Evolutionary conservation across 2,797 vertebrate genomes (phyloP).

Genomic region (Pteronotus mesoamericanus): DNA sequence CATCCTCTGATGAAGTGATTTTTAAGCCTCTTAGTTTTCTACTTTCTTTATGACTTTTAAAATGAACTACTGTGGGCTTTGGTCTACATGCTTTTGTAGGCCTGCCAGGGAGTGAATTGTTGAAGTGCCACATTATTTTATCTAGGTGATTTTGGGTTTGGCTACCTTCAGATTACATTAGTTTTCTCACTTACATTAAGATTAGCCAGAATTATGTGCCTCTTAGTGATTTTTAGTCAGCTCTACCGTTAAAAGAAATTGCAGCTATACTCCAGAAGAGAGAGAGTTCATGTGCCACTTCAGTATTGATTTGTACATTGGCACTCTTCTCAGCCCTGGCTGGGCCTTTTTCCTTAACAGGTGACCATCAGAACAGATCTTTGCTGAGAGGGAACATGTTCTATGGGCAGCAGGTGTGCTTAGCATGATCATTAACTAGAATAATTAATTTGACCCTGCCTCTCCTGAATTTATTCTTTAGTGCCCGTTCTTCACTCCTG

Average conservation of each 20-base stretch:
- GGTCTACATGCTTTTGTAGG: neutral
- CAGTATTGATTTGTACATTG: neutral
- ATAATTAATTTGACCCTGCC: neutral
- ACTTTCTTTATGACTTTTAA: neutral
- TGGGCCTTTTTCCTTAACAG: neutral
- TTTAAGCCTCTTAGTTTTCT: neutral
- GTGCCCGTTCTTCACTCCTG: neutral
- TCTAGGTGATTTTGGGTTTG: neutral
- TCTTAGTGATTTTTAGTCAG: neutral
- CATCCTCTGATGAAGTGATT: neutral
- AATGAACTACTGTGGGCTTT: neutral
- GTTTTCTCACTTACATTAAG: neutral
- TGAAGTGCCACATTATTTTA: neutral
- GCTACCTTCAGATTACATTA: fast-evolving
- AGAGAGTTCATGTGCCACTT: fast-evolving
- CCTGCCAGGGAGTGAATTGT: neutral
- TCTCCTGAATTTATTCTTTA: neutral
- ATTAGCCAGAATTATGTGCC: neutral
- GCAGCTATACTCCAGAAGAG: neutral
- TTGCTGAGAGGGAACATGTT: neutral
- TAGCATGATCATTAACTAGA: neutral
- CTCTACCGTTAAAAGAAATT: neutral
- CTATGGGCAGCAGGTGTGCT: constrained; percentile 11
- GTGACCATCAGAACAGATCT: neutral
- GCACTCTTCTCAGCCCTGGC: neutral